phyloP scores from a whole-genome alignment of 2,888 invertebrate genomes.

The Allacma fusca region DNA sequence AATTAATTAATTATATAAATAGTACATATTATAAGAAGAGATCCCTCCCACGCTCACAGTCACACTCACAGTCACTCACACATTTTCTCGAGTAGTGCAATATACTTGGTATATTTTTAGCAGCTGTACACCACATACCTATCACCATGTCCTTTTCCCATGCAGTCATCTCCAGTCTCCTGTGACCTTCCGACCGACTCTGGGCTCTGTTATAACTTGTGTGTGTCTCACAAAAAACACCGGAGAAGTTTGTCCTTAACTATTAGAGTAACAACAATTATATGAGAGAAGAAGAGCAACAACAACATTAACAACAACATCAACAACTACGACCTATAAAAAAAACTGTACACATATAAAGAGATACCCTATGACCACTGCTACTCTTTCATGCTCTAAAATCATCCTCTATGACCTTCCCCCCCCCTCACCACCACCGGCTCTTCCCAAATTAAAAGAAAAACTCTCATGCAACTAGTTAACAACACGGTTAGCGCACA shows the following conservation, averaged over 20 bases:
- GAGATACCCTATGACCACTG: too few relatives aligned
- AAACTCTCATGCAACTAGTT: too few relatives aligned
- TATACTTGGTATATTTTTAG: conserved; percentile 40
- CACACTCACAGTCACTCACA: conserved; percentile 23
- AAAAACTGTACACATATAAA: not conserved
- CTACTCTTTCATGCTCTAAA: too few relatives aligned
- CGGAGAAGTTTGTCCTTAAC: not conserved
- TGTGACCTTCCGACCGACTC: conserved; percentile 2
- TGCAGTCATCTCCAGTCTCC: conserved; percentile 35
- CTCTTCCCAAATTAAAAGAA: too few relatives aligned
- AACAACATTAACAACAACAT: not conserved
- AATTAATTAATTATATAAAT: too few relatives aligned
- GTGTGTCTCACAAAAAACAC: not conserved
- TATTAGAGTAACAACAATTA: not conserved
- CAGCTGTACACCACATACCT: conserved; percentile 51
- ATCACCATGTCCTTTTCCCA: conserved; percentile 58
- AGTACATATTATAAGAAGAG: not conserved
- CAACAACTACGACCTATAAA: not conserved
- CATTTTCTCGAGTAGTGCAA: conserved; percentile 19
- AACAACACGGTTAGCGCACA: too few relatives aligned
- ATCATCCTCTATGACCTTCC: too few relatives aligned
- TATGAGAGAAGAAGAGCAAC: not conserved
- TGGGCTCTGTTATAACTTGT: not conserved
- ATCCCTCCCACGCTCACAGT: conserved; percentile 21
- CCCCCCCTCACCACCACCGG: too few relatives aligned